These are phyloP conservation scores for Lasiommata megera DNA, from an alignment of 2,888 invertebrate genomes.

Conservation along the genomic window DNA sequence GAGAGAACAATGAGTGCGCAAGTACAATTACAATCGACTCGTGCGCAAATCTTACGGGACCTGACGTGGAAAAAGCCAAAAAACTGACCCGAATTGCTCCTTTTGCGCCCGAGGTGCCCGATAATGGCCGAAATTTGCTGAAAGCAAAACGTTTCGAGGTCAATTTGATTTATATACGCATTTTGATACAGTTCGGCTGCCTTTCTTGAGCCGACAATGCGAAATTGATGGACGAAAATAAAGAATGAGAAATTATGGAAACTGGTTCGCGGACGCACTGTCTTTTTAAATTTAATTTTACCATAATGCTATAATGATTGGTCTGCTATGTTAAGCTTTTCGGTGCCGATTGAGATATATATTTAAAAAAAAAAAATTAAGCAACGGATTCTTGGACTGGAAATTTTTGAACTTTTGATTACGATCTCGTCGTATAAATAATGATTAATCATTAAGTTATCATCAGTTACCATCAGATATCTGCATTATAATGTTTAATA, in stretches of 20 bases:
- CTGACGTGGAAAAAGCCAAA: constrained; percentile 48
- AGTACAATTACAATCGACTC: constrained; percentile 58
- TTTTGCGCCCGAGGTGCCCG: constrained; percentile 36
- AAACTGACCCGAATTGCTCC: constrained; percentile 71
- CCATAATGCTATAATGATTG: constrained; percentile 18
- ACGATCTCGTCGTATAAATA: background rate
- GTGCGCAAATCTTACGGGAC: constrained; percentile 55
- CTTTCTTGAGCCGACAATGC: constrained; percentile 33
- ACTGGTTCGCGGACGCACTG: constrained; percentile 16
- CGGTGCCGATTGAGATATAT: background rate
- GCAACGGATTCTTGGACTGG: background rate
- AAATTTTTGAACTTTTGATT: background rate
- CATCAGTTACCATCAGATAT: background rate
- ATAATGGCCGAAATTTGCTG: constrained; percentile 73
- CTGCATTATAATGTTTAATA: background rate
- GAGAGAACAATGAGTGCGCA: constrained; percentile 64
- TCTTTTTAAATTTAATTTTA: constrained; percentile 27
- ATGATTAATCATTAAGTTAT: background rate
- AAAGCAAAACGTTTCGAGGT: constrained; percentile 66
- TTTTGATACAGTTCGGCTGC: constrained; percentile 69
- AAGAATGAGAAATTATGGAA: constrained; percentile 20
- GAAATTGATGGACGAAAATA: constrained; percentile 26
- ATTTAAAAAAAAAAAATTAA: background rate
- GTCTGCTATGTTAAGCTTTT: constrained; percentile 6
- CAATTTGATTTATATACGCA: constrained; percentile 72